Evolutionary conservation across 2,797 vertebrate species (phyloP).

Genomic region (Neomorphus geoffroyi): DNA sequence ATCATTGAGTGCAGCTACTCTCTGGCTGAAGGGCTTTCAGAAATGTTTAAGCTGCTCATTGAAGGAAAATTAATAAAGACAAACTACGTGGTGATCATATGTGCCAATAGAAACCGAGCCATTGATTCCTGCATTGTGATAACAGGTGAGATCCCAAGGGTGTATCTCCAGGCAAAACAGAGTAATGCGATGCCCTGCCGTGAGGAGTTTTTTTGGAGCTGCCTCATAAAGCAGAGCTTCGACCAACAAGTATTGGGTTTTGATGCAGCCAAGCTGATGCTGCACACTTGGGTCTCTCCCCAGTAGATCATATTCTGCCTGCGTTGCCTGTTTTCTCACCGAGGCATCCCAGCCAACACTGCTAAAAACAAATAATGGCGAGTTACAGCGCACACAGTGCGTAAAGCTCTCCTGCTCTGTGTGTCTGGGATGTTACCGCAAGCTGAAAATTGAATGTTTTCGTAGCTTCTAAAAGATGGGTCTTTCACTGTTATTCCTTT

Average conservation of each 20-base stretch:
- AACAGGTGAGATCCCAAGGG: slow-evolving; percentile 75
- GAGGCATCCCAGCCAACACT: neutral
- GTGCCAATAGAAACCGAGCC: slow-evolving; percentile 81
- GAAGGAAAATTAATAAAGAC: slow-evolving; percentile 89
- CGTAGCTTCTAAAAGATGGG: neutral
- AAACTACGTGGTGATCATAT: slow-evolving; percentile 94
- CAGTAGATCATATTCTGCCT: neutral
- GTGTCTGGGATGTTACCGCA: neutral
- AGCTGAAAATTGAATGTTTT: neutral
- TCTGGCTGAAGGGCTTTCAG: slow-evolving; percentile 89
- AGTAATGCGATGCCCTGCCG: neutral
- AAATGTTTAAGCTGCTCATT: slow-evolving; percentile 88
- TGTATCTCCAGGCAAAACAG: neutral
- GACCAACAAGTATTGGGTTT: neutral
- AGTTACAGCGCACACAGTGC: neutral
- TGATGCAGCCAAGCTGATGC: neutral
- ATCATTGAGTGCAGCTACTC: slow-evolving; percentile 88
- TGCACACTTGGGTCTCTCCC: neutral
- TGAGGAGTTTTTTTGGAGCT: neutral
- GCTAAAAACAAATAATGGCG: neutral
- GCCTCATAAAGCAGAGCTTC: neutral
- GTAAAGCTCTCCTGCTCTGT: neutral
- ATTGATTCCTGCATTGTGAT: slow-evolving; percentile 94
- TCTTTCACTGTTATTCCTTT: neutral
- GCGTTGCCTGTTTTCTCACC: accelerated